Evolutionary conservation across 2,113 vertebrate genomes (phyloP), one percentile per base, ranked within the genome.

Genomic region (Pedetes capensis): DNA sequence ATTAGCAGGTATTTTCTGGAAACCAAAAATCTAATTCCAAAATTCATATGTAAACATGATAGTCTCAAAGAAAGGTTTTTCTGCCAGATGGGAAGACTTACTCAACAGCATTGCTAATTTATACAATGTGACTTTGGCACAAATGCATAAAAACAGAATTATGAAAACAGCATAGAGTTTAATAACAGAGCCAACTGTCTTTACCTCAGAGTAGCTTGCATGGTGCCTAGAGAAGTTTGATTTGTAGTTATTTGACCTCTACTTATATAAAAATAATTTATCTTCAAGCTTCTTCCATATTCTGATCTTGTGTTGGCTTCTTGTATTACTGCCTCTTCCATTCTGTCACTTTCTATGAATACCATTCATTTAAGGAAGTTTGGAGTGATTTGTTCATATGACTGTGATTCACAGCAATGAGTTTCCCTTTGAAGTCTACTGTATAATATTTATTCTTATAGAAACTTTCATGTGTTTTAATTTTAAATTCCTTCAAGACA

Each of bases 401-500:
- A 53, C 68, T 47, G 0, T 57, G 63, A 84, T 42, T 87, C 84
- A 75, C 82, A 87, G 57, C 49, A 59, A 81, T 49, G 6, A 6
- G 55, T 49, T 81, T 59, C 29, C 14, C 44, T 96, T 96, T 87
- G 64, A 88, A 85, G 20, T 76, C 18, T 44, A 59, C 22, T 27
- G 23, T 29, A 37, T 78, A 78, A 78, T 76, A 64, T 53, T 81
- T 80, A 72, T 91, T 89, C 37, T 72, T 29, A 75, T 1, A 81
- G 53, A 37, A 74, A 63, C 72, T 55, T 89, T 80, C 51, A 51
- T 68, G 27, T 34, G 63, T 49, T 89, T 94, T 69, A 91, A 93
- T 89, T 61, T 87, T 72, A 95, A 78, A 79, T 93, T 84, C 27
- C 68, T 96, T 63, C 5, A 87, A 92, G 61, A 78, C 17, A 78